Conservation (phyloP, 2,797 vertebrate genomes). For the Urocyon cinereoargenteus region DNA sequence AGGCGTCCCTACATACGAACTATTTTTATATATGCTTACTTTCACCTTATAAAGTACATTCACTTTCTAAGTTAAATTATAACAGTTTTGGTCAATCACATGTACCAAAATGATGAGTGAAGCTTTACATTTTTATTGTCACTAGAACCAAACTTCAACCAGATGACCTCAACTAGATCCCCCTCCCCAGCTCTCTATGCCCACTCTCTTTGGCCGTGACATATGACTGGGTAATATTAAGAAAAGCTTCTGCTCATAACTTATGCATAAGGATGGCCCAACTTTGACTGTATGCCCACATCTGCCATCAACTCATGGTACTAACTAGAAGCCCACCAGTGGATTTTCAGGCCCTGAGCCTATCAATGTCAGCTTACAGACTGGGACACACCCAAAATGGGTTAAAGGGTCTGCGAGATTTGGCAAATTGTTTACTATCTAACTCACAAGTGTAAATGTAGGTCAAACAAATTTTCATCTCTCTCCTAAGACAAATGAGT, state of each 20-base stretch:
- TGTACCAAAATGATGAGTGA: not conserved
- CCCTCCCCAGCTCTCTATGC: not conserved
- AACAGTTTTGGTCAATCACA: not conserved
- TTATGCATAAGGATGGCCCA: not conserved
- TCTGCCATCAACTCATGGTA: not conserved
- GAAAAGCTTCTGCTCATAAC: not conserved
- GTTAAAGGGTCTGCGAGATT: not conserved
- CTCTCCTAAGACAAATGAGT: too few relatives aligned
- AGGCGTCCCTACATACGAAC: not conserved
- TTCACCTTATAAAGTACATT: not conserved
- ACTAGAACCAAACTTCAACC: not conserved
- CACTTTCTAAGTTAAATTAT: not conserved
- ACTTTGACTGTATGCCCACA: not conserved
- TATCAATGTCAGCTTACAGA: not conserved
- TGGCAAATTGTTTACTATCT: not conserved
- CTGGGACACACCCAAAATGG: not conserved
- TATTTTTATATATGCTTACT: not conserved
- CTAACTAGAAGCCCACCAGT: not conserved
- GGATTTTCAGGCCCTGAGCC: not conserved
- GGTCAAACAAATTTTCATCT: not conserved
- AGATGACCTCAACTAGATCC: not conserved
- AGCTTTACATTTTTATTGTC: not conserved
- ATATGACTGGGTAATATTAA: not conserved
- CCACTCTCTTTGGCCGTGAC: not conserved
- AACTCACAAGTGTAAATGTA: not conserved